These are phyloP conservation scores for Leptothorax acervorum DNA, from an alignment of 2,888 invertebrate genomes.

Conservation along the genomic window DNA sequence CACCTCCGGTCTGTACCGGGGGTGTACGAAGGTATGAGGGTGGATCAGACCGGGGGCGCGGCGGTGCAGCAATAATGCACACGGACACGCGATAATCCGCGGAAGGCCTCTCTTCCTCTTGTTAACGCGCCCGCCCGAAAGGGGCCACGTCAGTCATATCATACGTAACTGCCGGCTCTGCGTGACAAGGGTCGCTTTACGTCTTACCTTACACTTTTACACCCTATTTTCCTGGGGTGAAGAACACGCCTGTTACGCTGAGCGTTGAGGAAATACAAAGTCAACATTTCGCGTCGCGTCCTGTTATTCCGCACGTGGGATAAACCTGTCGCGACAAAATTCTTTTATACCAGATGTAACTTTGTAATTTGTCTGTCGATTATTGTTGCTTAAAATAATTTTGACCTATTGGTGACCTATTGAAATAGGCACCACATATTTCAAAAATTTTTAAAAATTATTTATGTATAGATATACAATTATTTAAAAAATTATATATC, in stretches of 20 bases:
- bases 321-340: conserved; percentile 3
- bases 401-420: neutral
- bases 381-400: neutral
- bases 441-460: conserved; percentile 1
- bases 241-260: conserved; percentile 15
- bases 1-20: conserved; percentile 59
- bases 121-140: conserved; percentile 59
- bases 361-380: neutral
- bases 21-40: conserved; percentile 53
- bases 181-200: conserved; percentile 51
- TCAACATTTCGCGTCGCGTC: conserved; percentile 28
- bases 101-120: conserved; percentile 58
- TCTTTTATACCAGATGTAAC: neutral
- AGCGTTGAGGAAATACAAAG: conserved; percentile 35
- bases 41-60: conserved; percentile 45
- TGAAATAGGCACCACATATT: neutral
- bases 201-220: conserved; percentile 41
- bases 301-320: neutral
- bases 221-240: neutral
- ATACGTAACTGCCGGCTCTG: conserved; percentile 50
- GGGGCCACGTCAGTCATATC: conserved; percentile 56
- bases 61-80: conserved; percentile 78
- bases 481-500: neutral
- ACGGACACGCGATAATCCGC: conserved; percentile 83
- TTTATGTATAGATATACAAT: neutral